Base-by-base conservation (phyloP, 2,797 vertebrate species). In the Xiphorhynchus erythropygius region DNA sequence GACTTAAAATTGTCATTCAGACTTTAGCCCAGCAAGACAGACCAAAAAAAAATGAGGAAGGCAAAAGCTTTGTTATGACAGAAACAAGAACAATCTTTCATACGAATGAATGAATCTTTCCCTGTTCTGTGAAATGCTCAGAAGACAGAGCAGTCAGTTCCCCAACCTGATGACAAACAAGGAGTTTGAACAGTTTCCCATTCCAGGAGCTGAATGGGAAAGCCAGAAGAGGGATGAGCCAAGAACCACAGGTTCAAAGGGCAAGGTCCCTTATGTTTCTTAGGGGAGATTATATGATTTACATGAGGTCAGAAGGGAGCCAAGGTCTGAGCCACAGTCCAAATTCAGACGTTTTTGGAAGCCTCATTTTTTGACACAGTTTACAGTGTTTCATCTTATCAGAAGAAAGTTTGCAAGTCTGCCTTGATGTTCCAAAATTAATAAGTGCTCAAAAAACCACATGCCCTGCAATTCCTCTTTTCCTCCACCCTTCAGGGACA, bases 191-290 rank as follows among this genome's bases (percentile, higher is more conserved):
- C 44, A 46, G 19, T 22, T 46, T 46, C 44, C 44, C 44, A 22
- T 94, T 89, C 82, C 85, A 94, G 53, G 50, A 94, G 74, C 2
- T 68, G 57, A 88, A 83, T 24, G 70, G 89, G 44, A 90, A 94
- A 94, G 79, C 41, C 79, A 95, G 67, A 70, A 88, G 32, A 79
- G 30, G 30, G 60, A 93, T 49, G 50, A 96, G 91, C 85, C 88
- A 95, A 91, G 70, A 96, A 91, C 49, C 60, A 42, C 77, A 79
- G 55, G 87, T 91, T 90, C 89, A 94, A 93, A 97, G 87, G 78
- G 89, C 76, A 90, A 90, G 70, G 80, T 74, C 59, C 67, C 69
- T 90, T 42, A 35, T 67, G 83, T 82, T 94, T 93, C 89, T 94
- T 90, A 79, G 67, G 73, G 74, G 83, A 91, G 62, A 90, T 76